Evolutionary conservation across 2,113 vertebrate genomes (phyloP), one percentile per base, ranked within the genome.

Genomic region (Leptosomus discolor): DNA sequence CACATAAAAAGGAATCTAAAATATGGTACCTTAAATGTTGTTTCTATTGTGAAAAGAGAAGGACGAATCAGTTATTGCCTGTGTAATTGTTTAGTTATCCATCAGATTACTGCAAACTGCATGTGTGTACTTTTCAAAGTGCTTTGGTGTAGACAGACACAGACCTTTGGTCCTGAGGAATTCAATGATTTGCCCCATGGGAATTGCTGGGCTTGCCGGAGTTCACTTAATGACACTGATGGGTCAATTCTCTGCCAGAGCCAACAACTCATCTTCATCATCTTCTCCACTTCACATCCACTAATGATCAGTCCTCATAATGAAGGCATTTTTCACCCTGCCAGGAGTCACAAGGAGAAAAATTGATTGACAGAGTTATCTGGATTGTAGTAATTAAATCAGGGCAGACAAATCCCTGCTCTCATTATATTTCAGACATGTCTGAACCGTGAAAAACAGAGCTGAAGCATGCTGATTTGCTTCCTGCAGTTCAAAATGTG

Each of bases 341-440:
- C 89, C 90, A 96, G 88, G 92, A 97, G 96, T 97, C 97, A 96
- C 94, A 92, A 97, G 97, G 96, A 97, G 96, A 97, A 97, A 96
- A 97, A 97, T 97, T 98, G 97, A 98, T 97, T 97, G 97, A 97
- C 97, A 97, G 97, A 97, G 96, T 97, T 98, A 98, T 97, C 94
- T 97, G 96, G 96, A 97, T 97, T 97, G 96, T 95, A 97, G 96
- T 97, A 97, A 97, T 97, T 97, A 97, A 97, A 97, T 97, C 94
- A 97, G 96, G 96, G 97, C 91, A 96, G 96, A 97, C 96, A 97
- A 97, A 97, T 97, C 96, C 96, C 97, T 94, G 92, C 95, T 96
- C 97, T 98, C 96, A 97, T 97, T 97, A 97, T 96, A 96, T 97
- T 97, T 97, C 97, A 97, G 94, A 96, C 96, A 70, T 97, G 97